phyloP scores from a whole-genome alignment of 2,888 invertebrate species.

The Myopa testacea region DNA sequence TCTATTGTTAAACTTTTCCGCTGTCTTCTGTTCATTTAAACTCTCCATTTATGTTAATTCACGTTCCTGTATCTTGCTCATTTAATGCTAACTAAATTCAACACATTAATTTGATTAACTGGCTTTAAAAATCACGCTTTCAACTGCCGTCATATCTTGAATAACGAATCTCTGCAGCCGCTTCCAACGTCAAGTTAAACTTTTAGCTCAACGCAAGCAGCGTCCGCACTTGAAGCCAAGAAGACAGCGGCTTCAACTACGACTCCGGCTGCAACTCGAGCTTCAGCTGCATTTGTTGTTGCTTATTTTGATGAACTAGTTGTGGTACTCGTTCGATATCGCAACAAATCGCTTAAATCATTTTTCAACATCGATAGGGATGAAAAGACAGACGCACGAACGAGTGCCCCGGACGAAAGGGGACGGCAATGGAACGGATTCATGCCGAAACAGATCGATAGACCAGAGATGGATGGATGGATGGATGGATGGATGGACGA shows the following conservation, averaged over 20 bases:
- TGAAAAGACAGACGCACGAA: background rate
- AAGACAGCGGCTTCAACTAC: background rate
- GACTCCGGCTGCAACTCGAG: too few relatives aligned
- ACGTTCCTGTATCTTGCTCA: background rate
- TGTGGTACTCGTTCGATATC: slow-evolving; percentile 17
- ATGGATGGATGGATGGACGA: background rate
- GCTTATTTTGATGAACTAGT: slow-evolving; percentile 34
- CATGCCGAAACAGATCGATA: background rate
- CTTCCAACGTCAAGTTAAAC: background rate
- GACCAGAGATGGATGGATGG: background rate
- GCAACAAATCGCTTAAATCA: slow-evolving; percentile 35
- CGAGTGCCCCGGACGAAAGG: background rate
- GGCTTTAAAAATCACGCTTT: slow-evolving; percentile 64
- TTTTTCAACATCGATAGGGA: slow-evolving; percentile 25
- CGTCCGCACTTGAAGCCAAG: background rate
- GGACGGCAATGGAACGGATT: background rate
- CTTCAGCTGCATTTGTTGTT: slow-evolving; percentile 5
- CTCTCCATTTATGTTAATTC: background rate
- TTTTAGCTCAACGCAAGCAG: background rate
- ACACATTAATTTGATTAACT: slow-evolving; percentile 65
- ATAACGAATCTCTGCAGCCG: slow-evolving; percentile 57
- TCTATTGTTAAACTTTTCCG: background rate
- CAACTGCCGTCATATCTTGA: slow-evolving; percentile 60
- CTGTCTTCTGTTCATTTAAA: background rate
- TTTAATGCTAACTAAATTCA: slow-evolving; percentile 62